Percentiles rank a stretch among this genome's conserved stretches.
Evolutionary conservation across 1,140 invertebrate species (phyloP).

Genomic region (Drosophila carrolli): DNA sequence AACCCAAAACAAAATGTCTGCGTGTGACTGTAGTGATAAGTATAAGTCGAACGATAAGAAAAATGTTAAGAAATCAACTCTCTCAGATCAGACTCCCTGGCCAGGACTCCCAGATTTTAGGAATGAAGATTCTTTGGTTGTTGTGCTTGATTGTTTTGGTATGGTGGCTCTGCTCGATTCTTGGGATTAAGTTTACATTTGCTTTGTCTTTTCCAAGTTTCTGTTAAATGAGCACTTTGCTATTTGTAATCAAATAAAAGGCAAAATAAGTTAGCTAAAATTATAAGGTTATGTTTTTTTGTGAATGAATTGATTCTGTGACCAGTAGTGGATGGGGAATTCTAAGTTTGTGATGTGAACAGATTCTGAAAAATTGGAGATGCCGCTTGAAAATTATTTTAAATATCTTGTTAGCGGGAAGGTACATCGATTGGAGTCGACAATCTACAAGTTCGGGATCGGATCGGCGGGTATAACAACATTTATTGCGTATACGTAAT

Average conservation of each 20-base stretch:
- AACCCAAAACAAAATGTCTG: constrained; percentile 64
- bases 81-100: constrained; percentile 54
- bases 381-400: neutral
- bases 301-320: constrained; percentile 41
- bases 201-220: constrained; percentile 27
- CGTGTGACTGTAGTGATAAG: constrained; percentile 38
- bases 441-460: constrained; percentile 24
- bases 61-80: constrained; percentile 30
- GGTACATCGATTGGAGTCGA: constrained; percentile 33
- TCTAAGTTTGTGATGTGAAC: neutral
- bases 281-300: constrained; percentile 11
- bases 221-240: constrained; percentile 66
- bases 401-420: neutral
- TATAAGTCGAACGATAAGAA: constrained; percentile 10
- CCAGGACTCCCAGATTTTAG: constrained; percentile 34
- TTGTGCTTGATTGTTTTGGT: constrained; percentile 62
- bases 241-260: constrained; percentile 55
- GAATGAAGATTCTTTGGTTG: constrained; percentile 76
- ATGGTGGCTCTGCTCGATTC: constrained; percentile 66
- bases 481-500: constrained; percentile 18
- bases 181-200: constrained; percentile 37
- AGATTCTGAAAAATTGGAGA: neutral
- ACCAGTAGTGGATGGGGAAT: constrained; percentile 45
- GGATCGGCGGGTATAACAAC: constrained; percentile 32
- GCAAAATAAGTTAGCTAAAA: constrained; percentile 31